These are phyloP conservation scores for Oceanites oceanicus DNA, from an alignment of 2,113 vertebrate genomes.

Conservation along the genomic window DNA sequence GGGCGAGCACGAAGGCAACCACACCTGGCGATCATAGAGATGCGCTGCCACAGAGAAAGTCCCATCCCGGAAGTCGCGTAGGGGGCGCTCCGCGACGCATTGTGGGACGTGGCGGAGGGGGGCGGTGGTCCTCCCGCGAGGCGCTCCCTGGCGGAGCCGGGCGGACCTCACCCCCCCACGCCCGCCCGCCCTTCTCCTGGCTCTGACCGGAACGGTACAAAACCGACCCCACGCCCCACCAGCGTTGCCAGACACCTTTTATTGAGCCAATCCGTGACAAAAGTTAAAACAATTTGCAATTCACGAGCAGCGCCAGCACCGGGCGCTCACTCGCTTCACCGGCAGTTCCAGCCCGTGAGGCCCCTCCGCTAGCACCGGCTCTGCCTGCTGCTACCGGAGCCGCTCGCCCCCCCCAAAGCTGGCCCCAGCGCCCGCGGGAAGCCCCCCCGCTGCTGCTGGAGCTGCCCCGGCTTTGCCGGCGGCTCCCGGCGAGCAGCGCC, in stretches of 20 bases:
- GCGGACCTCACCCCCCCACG: no score
- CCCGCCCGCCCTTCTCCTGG: no score
- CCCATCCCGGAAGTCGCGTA: background rate
- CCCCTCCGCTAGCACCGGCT: background rate
- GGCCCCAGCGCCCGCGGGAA: background rate
- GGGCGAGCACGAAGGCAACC: background rate
- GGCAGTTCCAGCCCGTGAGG: rapidly evolving
- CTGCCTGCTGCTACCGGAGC: background rate
- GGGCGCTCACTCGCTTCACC: rapidly evolving
- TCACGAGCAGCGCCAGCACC: background rate
- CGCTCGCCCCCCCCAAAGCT: rapidly evolving
- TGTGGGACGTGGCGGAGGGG: background rate
- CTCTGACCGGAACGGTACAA: rapidly evolving
- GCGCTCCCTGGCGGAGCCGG: background rate
- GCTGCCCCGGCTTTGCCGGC: background rate
- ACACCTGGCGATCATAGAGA: background rate
- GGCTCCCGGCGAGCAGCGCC: no score
- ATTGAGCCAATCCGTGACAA: background rate
- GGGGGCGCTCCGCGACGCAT: background rate
- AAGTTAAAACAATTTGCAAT: background rate
- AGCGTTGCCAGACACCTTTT: background rate
- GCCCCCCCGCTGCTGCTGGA: background rate
- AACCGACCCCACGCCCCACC: rapidly evolving
- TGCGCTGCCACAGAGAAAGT: background rate
- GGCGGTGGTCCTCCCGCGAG: no score